Evolutionary conservation across 2,797 vertebrate species (phyloP).

Genomic region (Valencia hispanica): DNA sequence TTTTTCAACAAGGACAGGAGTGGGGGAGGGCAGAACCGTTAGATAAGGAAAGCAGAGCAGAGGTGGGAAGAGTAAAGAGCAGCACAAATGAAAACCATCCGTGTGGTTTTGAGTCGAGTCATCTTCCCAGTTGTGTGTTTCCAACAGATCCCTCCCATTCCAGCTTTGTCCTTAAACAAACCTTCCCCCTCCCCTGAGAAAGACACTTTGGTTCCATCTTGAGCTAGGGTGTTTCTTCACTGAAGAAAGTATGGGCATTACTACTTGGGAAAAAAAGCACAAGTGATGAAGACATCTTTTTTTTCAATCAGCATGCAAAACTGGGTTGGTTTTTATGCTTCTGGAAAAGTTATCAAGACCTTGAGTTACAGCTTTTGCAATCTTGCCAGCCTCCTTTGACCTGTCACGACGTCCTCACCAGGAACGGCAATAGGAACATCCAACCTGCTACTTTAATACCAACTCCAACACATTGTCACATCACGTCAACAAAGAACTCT

Average conservation of each 20-base stretch:
- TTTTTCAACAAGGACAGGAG: slow-evolving; percentile 44
- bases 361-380: slow-evolving; percentile 41
- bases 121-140: slow-evolving; percentile 58
- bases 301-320: slow-evolving; percentile 37
- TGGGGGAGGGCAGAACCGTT: slow-evolving; percentile 50
- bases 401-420: slow-evolving; percentile 34
- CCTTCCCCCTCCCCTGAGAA: slow-evolving; percentile 61
- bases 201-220: slow-evolving; percentile 77
- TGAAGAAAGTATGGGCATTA: slow-evolving; percentile 80
- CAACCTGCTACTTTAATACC: slow-evolving; percentile 45
- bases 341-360: slow-evolving; percentile 43
- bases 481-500: slow-evolving; percentile 99
- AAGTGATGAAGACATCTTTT: slow-evolving; percentile 52
- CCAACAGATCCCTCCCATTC: slow-evolving; percentile 41
- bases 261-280: slow-evolving; percentile 65
- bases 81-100: slow-evolving; percentile 73
- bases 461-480: slow-evolving; percentile 81
- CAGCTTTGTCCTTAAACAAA: slow-evolving; percentile 59
- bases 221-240: slow-evolving; percentile 74
- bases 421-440: slow-evolving; percentile 34
- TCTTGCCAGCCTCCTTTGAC: slow-evolving; percentile 33
- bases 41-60: slow-evolving; percentile 65
- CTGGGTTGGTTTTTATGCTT: slow-evolving; percentile 52
- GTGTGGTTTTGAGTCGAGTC: slow-evolving; percentile 70
- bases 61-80: slow-evolving; percentile 55